phyloP scores from a whole-genome alignment of 2,888 invertebrate species.

The Chalcosyrphus nemorum region DNA sequence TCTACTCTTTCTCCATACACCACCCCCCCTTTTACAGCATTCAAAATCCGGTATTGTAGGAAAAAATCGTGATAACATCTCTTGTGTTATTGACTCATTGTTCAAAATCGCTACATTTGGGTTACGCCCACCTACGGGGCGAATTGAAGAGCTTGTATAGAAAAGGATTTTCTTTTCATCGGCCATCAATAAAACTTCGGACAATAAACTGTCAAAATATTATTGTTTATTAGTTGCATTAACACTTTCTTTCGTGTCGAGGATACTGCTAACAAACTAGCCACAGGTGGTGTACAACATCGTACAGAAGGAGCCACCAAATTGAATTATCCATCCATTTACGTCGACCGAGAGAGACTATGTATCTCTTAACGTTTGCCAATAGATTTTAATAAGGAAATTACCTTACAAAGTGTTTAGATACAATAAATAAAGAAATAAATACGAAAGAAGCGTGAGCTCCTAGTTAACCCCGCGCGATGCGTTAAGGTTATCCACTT shows the following conservation, averaged over 20 bases:
- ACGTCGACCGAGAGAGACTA: slow-evolving; percentile 28
- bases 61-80: slow-evolving; percentile 63
- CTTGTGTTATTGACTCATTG: slow-evolving; percentile 67
- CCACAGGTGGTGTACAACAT: neutral
- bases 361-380: slow-evolving; percentile 42
- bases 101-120: slow-evolving; percentile 37
- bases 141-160: too few relatives aligned
- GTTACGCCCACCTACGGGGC: slow-evolving; percentile 51
- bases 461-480: slow-evolving; percentile 57
- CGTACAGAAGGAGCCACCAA: slow-evolving; percentile 38
- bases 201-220: slow-evolving; percentile 66
- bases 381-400: slow-evolving; percentile 59
- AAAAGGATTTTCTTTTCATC: neutral
- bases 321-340: slow-evolving; percentile 66
- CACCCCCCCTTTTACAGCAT: neutral
- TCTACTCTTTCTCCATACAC: neutral
- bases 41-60: slow-evolving; percentile 27
- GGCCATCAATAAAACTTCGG: slow-evolving; percentile 27
- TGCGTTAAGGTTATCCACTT: slow-evolving; percentile 58
- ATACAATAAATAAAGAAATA: slow-evolving; percentile 30
- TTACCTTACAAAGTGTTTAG: slow-evolving; percentile 13
- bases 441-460: slow-evolving; percentile 16
- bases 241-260: slow-evolving; percentile 63
- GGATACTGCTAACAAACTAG: neutral
- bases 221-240: slow-evolving; percentile 64